Percentiles rank a stretch among this genome's conserved stretches.
These are phyloP conservation scores for Thripadectes ignobilis DNA, from an alignment of 2,797 vertebrate species.

Conservation along the genomic window DNA sequence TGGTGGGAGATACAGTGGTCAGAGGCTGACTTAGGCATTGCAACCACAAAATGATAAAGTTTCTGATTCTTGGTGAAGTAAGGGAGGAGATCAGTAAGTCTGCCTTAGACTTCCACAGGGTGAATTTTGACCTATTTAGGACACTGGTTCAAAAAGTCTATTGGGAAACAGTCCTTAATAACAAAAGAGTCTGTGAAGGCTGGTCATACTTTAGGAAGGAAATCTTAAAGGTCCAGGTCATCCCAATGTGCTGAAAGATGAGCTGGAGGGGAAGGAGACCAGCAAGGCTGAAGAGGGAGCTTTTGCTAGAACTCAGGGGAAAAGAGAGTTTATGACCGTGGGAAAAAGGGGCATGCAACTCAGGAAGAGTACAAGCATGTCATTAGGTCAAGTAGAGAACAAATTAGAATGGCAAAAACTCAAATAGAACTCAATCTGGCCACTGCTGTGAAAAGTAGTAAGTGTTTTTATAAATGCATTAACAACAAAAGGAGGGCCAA, in stretches of 20 bases:
- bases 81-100: background rate
- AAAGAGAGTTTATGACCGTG: background rate
- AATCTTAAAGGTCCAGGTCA: background rate
- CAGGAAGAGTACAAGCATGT: background rate
- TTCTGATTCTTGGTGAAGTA: accelerated
- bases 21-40: accelerated
- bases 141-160: background rate
- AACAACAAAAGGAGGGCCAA: background rate
- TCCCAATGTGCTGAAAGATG: background rate
- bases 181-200: background rate
- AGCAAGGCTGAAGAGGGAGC: background rate
- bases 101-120: background rate
- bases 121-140: background rate
- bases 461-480: background rate
- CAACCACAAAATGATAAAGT: background rate
- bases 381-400: background rate
- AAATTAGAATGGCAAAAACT: background rate
- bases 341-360: background rate
- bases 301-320: background rate
- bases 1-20: background rate
- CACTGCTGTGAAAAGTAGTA: background rate
- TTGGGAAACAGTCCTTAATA: background rate
- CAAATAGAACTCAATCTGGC: background rate
- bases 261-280: background rate
- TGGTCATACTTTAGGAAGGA: background rate